Conservation (phyloP, 2,888 invertebrate genomes). For the Zhuqinia jingwanae region DNA sequence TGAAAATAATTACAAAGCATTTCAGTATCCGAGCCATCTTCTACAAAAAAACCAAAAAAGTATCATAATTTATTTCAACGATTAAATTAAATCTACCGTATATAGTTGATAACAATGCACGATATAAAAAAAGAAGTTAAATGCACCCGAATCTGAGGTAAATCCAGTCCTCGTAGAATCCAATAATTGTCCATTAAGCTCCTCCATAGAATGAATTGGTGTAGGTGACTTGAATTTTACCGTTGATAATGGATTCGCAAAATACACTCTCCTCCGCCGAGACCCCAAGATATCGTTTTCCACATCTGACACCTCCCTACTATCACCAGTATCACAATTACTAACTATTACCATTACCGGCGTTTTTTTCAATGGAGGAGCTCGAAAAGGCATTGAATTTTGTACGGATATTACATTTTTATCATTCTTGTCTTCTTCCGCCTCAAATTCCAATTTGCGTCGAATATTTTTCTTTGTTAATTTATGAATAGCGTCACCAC, state of each 20-base stretch:
- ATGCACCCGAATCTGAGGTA: slow-evolving; percentile 27
- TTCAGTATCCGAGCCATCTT: neutral
- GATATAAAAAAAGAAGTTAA: too few species aligned
- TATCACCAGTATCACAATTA: neutral
- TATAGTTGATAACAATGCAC: too few species aligned
- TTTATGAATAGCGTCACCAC: too few species aligned
- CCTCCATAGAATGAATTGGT: slow-evolving; percentile 29
- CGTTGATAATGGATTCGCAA: slow-evolving; percentile 28
- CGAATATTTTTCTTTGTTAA: too few species aligned
- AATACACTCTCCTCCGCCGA: slow-evolving; percentile 19
- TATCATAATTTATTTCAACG: too few species aligned
- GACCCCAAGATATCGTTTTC: too few species aligned
- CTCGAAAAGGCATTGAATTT: neutral
- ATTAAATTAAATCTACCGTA: too few species aligned
- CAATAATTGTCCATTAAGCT: neutral
- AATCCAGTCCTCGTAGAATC: slow-evolving; percentile 1
- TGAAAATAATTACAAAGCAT: neutral
- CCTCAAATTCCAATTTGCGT: too few species aligned
- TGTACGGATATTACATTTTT: neutral
- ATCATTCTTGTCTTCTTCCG: neutral
- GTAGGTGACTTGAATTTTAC: slow-evolving; percentile 35
- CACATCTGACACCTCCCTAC: too few species aligned
- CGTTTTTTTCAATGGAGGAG: neutral
- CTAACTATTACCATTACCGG: slow-evolving; percentile 2
- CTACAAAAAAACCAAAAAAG: neutral